Percentiles rank a stretch among this genome's conserved stretches.
These are phyloP conservation scores for Meleagris gallopavo DNA, from an alignment of 2,113 vertebrate genomes.

Conservation along the genomic window DNA sequence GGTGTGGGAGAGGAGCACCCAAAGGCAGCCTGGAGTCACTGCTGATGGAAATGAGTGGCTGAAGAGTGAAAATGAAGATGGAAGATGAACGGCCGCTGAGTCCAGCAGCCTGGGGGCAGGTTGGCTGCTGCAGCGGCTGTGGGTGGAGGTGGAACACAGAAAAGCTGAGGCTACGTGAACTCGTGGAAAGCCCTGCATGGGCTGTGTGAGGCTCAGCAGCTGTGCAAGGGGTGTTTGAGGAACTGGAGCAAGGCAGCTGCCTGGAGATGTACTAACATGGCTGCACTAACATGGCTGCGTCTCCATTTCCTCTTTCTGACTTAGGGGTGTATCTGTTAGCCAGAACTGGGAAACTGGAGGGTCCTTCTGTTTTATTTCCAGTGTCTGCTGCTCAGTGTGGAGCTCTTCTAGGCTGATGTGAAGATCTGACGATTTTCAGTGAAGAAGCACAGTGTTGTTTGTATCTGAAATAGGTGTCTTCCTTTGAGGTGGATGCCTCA, in stretches of 20 bases:
- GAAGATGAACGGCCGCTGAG: not conserved
- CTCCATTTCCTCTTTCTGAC: not conserved
- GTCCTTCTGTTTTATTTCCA: not conserved
- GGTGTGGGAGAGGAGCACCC: no score
- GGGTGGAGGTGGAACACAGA: fast-evolving
- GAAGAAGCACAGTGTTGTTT: not conserved
- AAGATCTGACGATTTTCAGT: not conserved
- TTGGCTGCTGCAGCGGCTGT: not conserved
- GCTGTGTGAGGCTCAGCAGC: fast-evolving
- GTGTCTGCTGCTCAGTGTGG: not conserved
- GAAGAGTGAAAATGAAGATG: not conserved
- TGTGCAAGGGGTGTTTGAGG: not conserved
- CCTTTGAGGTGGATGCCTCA: not conserved
- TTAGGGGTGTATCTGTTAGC: not conserved
- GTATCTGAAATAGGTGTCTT: not conserved
- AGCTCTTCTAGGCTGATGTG: not conserved
- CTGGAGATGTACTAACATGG: fast-evolving
- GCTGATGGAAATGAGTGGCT: not conserved
- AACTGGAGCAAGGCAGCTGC: not conserved
- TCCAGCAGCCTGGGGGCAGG: fast-evolving
- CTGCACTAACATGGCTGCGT: not conserved
- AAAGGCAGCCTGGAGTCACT: not conserved
- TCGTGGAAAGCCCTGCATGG: not conserved
- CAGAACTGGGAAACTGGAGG: not conserved
- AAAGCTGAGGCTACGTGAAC: not conserved